These are phyloP conservation scores for Halcyon senegalensis DNA, from an alignment of 2,113 vertebrate genomes.

Conservation along the genomic window DNA sequence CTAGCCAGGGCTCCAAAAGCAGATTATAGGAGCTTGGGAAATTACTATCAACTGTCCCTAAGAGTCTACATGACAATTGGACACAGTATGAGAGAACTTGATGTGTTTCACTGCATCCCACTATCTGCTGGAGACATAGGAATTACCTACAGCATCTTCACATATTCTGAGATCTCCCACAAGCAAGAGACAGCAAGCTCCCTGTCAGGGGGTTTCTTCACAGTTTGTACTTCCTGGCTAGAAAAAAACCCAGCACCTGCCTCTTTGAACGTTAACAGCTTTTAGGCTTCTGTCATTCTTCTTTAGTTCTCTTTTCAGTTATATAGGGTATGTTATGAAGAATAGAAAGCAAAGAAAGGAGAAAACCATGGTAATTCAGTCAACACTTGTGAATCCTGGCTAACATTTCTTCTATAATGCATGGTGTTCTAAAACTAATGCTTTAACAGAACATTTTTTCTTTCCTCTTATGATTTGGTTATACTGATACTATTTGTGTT, in stretches of 20 bases:
- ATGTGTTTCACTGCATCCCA: neutral
- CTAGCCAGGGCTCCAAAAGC: neutral
- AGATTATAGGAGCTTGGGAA: neutral
- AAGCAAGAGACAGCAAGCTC: rapidly evolving
- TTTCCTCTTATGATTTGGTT: neutral
- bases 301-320: neutral
- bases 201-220: rapidly evolving
- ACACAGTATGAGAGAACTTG: neutral
- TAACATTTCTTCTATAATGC: neutral
- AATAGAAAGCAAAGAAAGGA: neutral
- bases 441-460: neutral
- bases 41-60: too few species aligned
- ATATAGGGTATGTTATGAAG: neutral
- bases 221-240: neutral
- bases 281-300: neutral
- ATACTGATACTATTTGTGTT: neutral
- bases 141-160: neutral
- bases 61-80: neutral
- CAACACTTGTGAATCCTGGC: neutral
- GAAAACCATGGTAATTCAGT: neutral
- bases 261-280: neutral
- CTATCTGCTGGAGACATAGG: neutral
- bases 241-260: neutral
- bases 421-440: neutral
- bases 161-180: neutral